These are phyloP conservation scores for Ceraclea dissimilis DNA, from an alignment of 2,888 invertebrate genomes.

Conservation along the genomic window DNA sequence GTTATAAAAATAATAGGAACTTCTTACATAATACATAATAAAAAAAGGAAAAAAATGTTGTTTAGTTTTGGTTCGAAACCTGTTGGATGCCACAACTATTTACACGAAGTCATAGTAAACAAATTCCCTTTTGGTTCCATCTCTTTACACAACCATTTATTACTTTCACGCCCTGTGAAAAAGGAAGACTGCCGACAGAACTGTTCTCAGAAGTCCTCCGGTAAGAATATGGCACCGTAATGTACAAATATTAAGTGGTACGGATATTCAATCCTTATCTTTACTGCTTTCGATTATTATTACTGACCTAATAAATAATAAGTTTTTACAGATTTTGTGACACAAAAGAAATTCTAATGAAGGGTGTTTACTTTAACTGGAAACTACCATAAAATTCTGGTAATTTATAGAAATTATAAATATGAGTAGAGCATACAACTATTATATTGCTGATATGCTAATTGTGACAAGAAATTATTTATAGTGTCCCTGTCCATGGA, in stretches of 20 bases:
- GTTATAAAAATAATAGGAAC: neutral
- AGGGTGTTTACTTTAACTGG: too few species aligned
- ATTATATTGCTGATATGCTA: too few species aligned
- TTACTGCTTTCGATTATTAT: too few species aligned
- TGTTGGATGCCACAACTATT: neutral
- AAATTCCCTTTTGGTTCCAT: neutral
- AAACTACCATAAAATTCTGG: too few species aligned
- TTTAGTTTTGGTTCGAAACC: neutral
- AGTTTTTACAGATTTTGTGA: too few species aligned
- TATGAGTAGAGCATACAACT: too few species aligned
- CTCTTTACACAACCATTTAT: conserved; percentile 23
- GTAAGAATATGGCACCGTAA: neutral
- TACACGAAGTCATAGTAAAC: neutral
- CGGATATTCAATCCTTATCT: neutral
- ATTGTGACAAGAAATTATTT: too few species aligned
- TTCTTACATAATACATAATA: neutral
- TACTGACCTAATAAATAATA: too few species aligned
- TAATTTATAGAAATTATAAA: too few species aligned
- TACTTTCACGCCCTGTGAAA: conserved; percentile 24
- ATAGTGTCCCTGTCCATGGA: too few species aligned
- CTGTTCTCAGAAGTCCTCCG: conserved; percentile 9
- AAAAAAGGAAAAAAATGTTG: neutral
- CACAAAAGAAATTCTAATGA: too few species aligned
- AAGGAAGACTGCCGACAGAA: conserved; percentile 10
- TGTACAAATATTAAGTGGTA: neutral